phyloP scores from a whole-genome alignment of 2,888 invertebrate genomes.

The Ichneumoninae sp. region DNA sequence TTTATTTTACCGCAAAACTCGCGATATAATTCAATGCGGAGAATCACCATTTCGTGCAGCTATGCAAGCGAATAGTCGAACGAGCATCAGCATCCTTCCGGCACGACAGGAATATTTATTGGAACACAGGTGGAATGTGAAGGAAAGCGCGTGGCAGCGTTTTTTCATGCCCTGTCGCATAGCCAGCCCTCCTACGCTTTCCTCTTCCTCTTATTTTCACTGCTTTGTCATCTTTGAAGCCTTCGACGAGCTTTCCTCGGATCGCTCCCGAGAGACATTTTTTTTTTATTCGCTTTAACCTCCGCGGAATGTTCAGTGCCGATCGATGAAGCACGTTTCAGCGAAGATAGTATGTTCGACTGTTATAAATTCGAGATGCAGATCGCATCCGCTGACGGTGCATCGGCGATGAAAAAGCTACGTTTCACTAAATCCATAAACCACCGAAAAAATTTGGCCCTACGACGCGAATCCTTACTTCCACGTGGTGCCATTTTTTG shows the following conservation, averaged over 20 bases:
- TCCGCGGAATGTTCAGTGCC: constrained; percentile 13
- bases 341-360: neutral
- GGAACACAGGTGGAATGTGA: constrained; percentile 30
- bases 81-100: constrained; percentile 4
- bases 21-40: constrained; percentile 13
- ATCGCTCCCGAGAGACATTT: constrained; percentile 18
- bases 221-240: constrained; percentile 20
- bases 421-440: too few species aligned
- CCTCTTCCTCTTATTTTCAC: neutral
- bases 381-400: neutral
- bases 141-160: constrained; percentile 2
- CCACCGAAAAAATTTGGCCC: too few species aligned
- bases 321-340: constrained; percentile 11
- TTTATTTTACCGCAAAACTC: neutral
- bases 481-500: too few species aligned
- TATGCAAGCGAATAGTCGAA: neutral
- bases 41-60: neutral
- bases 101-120: constrained; percentile 37
- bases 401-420: too few species aligned
- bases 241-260: constrained; percentile 1
- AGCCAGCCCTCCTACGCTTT: neutral
- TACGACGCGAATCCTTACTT: too few species aligned
- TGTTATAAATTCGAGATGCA: constrained; percentile 10
- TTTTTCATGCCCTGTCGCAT: constrained; percentile 9
- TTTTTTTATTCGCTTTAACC: neutral